Base-by-base conservation (phyloP, 2,797 vertebrate species). In the Neostethus bicornis region DNA sequence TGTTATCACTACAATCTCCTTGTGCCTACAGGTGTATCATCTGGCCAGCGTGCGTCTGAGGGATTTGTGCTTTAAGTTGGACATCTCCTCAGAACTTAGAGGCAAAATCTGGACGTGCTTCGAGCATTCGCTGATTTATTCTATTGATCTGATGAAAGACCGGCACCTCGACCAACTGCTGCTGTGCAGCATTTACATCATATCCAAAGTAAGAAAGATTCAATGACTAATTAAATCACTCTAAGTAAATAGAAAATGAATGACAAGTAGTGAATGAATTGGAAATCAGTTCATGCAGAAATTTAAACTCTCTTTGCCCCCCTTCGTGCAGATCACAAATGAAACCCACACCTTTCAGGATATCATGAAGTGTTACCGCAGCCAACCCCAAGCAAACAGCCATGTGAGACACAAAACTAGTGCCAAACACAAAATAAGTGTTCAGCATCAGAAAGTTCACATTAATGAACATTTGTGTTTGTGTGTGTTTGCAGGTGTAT, bases 281-380 rank as follows among this genome's bases (percentile, higher is more conserved):
- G 26, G 21, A 49, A 23, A 47, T 24, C 7, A n/a, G 29, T 21
- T 49, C 5, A 29, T 13, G 7, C 21, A 5, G 11, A 5, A 51
- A 12, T 16, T 6, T 2, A 25, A 14, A 44, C 8, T 28, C 2
- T 12, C 7, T 21, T 10, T 31, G 16, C 10, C 35, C 20, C 1
- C 12, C 3, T 50, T 0, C 12, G 28, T 25, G 12, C 44, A 99
- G 96, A 94, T 98, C 74, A 94, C 94, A 67, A 98, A 97, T 86
- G 96, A 98, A 77, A 92, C 95, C 65, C 93, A 93, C 90, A 93
- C 92, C 52, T 99, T 99, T 83, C 96, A 97, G 71, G 96, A 98
- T 85, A 99, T 99, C 84, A 98, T 99, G 95, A 98, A 95, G 87
- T 96, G 95, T 84, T 99, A 99, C 48, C 94, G 97, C 75, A 96